phyloP scores from a whole-genome alignment of 2,797 vertebrate genomes.

The Sorex maritimensis region DNA sequence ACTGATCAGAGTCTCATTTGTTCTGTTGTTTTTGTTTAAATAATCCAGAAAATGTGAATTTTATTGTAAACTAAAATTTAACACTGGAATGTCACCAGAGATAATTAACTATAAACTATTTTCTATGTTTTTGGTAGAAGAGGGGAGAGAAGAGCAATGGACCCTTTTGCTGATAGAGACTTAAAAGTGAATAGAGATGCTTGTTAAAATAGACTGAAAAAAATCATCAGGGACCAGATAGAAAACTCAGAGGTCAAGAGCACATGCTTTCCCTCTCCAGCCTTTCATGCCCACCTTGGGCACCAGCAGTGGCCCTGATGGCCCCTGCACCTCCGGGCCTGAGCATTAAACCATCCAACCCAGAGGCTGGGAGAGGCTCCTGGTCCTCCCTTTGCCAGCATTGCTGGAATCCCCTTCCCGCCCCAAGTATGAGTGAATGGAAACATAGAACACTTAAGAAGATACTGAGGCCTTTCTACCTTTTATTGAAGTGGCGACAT shows the following conservation, averaged over 20 bases:
- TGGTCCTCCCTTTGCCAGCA: too few relatives aligned
- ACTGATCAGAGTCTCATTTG: conserved; percentile 54
- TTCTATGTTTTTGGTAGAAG: conserved; percentile 32
- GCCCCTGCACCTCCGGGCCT: too few relatives aligned
- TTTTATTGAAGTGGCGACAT: neutral
- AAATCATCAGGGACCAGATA: neutral
- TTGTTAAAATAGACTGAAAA: conserved; percentile 60
- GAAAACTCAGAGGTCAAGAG: neutral
- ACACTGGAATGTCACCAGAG: conserved; percentile 10
- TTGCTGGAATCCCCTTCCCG: too few relatives aligned
- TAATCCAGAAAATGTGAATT: conserved; percentile 56
- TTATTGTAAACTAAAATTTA: conserved; percentile 62
- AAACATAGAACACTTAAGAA: neutral
- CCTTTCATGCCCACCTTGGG: too few relatives aligned
- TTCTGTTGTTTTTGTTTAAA: conserved; percentile 21
- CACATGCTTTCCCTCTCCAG: neutral
- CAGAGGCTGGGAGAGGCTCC: too few relatives aligned
- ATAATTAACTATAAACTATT: neutral
- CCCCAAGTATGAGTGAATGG: neutral
- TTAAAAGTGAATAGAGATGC: conserved; percentile 34
- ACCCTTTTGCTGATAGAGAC: neutral
- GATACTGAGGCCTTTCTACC: neutral
- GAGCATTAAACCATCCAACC: too few relatives aligned
- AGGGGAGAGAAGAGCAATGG: conserved; percentile 1
- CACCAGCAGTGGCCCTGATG: too few relatives aligned